Percentiles rank a stretch among this genome's conserved stretches.
These are phyloP conservation scores for Thysanoteuthis rhombus DNA, from an alignment of 2,888 invertebrate genomes.

Conservation along the genomic window DNA sequence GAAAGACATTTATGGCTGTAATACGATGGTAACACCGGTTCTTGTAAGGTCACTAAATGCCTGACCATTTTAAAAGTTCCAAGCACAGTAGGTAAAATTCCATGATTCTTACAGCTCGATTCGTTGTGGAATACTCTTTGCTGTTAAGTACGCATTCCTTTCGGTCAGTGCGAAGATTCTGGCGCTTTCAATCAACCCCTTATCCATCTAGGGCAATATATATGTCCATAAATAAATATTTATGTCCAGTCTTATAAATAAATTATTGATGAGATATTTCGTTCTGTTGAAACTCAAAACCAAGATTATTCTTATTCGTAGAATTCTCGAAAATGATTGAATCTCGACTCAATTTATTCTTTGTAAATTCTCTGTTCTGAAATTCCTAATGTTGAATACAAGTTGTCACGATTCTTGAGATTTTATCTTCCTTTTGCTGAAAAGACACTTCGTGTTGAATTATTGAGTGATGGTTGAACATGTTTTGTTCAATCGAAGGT, in stretches of 20 bases:
- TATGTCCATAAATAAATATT: neutral
- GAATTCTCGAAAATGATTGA: neutral
- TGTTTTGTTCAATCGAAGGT: neutral
- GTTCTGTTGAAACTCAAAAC: neutral
- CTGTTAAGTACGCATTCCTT: neutral
- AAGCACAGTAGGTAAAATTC: neutral
- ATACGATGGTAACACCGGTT: neutral
- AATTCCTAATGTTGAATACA: neutral
- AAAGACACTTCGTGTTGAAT: neutral
- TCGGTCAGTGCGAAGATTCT: neutral
- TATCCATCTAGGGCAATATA: neutral
- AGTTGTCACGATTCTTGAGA: neutral
- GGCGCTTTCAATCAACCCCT: neutral
- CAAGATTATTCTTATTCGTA: too few relatives aligned
- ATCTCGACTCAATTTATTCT: neutral
- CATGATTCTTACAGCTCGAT: neutral
- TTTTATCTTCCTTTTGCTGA: neutral
- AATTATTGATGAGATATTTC: neutral
- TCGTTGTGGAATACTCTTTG: neutral
- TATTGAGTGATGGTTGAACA: neutral
- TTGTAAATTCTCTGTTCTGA: neutral
- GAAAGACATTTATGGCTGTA: neutral
- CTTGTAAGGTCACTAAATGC: neutral
- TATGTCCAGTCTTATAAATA: neutral
- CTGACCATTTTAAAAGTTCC: neutral